These are phyloP conservation scores for Acronicta aceris DNA, from an alignment of 2,888 invertebrate species.

Conservation along the genomic window DNA sequence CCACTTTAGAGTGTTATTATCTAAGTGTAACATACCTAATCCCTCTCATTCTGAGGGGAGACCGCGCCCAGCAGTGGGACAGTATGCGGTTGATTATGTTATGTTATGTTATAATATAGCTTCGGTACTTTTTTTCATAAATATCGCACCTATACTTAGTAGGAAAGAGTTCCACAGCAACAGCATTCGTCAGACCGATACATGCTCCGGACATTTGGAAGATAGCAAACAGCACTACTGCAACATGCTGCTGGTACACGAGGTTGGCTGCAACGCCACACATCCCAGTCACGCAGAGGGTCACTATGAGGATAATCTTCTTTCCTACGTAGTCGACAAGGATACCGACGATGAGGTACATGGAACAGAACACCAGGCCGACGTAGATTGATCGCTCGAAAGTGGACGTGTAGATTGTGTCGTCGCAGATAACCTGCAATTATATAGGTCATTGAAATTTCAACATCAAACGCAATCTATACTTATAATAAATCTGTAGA, in stretches of 20 bases:
- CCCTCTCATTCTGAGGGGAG: too few relatives aligned
- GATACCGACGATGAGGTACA: conserved; percentile 91
- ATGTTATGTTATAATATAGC: too few relatives aligned
- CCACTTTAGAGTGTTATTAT: too few relatives aligned
- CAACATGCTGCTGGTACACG: conserved; percentile 86
- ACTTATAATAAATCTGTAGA: too few relatives aligned
- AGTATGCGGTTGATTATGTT: too few relatives aligned
- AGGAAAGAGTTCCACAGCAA: conserved; percentile 89
- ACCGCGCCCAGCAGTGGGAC: too few relatives aligned
- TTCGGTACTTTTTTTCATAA: background rate
- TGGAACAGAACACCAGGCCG: conserved; percentile 90
- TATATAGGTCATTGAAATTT: background rate
- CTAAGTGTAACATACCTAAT: too few relatives aligned
- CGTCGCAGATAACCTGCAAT: conserved; percentile 81
- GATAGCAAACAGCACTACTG: conserved; percentile 89
- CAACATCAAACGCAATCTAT: too few relatives aligned
- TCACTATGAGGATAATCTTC: conserved; percentile 85
- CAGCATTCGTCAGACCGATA: conserved; percentile 88
- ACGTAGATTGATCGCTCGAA: conserved; percentile 91
- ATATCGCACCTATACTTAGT: conserved; percentile 84
- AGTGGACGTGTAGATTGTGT: conserved; percentile 89
- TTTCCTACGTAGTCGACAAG: conserved; percentile 88
- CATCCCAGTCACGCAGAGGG: conserved; percentile 85
- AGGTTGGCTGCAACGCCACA: conserved; percentile 90
- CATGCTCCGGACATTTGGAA: conserved; percentile 89